Conservation (phyloP, 2,888 invertebrate genomes). For the Schizotus pectinicornis region DNA sequence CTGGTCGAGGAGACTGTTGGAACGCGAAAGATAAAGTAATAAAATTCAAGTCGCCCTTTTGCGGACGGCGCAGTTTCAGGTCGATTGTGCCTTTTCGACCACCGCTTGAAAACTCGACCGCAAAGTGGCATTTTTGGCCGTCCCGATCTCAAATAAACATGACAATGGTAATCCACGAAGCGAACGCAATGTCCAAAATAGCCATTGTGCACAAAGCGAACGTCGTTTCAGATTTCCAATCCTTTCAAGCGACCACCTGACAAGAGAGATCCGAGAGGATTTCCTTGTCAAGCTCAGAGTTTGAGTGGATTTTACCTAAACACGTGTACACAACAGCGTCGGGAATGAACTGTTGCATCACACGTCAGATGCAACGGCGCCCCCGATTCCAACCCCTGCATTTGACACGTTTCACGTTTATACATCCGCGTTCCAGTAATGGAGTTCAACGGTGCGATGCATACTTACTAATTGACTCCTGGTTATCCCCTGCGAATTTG, state of each 20-base stretch:
- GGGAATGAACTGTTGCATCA: constrained; percentile 28
- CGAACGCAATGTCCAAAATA: neutral
- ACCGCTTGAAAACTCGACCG: too few species aligned
- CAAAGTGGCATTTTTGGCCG: neutral
- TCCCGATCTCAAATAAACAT: constrained; percentile 12
- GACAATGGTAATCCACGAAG: constrained; percentile 17
- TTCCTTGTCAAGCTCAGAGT: constrained; percentile 45
- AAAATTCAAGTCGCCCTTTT: too few species aligned
- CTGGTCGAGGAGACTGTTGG: too few species aligned
- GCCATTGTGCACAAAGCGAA: constrained; percentile 19
- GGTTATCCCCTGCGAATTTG: constrained; percentile 16
- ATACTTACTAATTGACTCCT: constrained; percentile 21
- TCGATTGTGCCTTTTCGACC: too few species aligned
- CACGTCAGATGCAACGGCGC: constrained; percentile 17
- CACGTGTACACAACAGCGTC: constrained; percentile 33
- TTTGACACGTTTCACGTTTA: constrained; percentile 24
- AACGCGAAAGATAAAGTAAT: too few species aligned
- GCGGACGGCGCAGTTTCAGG: too few species aligned
- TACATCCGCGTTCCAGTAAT: constrained; percentile 9
- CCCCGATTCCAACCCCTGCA: constrained; percentile 1
- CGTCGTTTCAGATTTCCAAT: constrained; percentile 37
- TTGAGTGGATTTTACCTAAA: constrained; percentile 43
- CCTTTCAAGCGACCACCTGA: constrained; percentile 42
- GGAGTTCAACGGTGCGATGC: constrained; percentile 6
- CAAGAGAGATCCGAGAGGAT: constrained; percentile 42